Evolutionary conservation across 2,888 invertebrate genomes (phyloP).

Genomic region (Amorpha juglandis): DNA sequence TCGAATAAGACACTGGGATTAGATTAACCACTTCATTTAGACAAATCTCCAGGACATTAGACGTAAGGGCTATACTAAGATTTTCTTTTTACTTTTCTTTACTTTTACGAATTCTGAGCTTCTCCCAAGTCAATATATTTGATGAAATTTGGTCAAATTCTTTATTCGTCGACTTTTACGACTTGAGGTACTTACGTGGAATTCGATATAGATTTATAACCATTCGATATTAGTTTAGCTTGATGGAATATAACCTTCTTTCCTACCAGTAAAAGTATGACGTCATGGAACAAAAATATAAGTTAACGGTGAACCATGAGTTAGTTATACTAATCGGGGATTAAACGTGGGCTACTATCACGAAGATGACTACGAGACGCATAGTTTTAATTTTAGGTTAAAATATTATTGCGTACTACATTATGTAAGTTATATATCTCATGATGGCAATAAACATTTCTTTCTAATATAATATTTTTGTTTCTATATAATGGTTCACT

Average conservation of each 20-base stretch:
- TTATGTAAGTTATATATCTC: too few species aligned
- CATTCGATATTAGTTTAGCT: not conserved
- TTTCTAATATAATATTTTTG: too few species aligned
- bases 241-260: not conserved
- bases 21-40: slow-evolving; percentile 17
- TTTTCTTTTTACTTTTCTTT: not conserved
- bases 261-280: not conserved
- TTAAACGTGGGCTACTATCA: too few species aligned
- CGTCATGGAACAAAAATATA: not conserved
- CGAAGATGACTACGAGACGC: too few species aligned
- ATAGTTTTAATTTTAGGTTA: too few species aligned
- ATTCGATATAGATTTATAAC: not conserved
- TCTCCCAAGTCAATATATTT: slow-evolving; percentile 13
- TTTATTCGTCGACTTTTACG: slow-evolving; percentile 2
- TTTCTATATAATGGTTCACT: too few species aligned
- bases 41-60: slow-evolving; percentile 35
- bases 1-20: slow-evolving; percentile 16
- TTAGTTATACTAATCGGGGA: too few species aligned
- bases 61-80: slow-evolving; percentile 27
- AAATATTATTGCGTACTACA: too few species aligned
- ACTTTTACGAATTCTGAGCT: slow-evolving; percentile 6
- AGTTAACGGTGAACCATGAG: too few species aligned
- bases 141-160: slow-evolving; percentile 11
- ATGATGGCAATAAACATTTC: too few species aligned
- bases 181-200: not conserved